phyloP scores from a whole-genome alignment of 92 coral and sea anemone genomes.

The Blastomussa wellsi region DNA sequence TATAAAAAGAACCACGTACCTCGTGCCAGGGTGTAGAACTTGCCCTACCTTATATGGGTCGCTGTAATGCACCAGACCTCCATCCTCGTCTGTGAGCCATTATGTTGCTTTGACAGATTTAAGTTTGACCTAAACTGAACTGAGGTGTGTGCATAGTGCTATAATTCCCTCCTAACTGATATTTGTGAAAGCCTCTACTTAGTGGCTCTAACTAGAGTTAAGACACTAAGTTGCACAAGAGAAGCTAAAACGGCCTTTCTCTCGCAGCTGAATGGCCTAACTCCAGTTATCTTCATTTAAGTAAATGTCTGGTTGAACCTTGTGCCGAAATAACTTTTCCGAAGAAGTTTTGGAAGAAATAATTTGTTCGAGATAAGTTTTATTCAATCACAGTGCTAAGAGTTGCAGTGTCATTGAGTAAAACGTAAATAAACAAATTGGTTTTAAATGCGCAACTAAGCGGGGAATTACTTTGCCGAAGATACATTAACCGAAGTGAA shows the following conservation, averaged over 20 bases:
- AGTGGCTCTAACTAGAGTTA: neutral
- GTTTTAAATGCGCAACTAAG: slow-evolving; percentile 6
- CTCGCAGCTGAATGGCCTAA: slow-evolving; percentile 1
- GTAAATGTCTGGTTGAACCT: slow-evolving; percentile 20
- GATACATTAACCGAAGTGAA: too few species aligned
- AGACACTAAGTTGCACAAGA: neutral
- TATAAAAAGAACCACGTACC: neutral
- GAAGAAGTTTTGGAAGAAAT: neutral
- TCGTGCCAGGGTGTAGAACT: neutral
- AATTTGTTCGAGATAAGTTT: neutral
- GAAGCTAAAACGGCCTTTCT: neutral
- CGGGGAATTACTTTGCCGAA: neutral
- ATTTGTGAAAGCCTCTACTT: neutral
- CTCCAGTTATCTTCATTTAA: neutral
- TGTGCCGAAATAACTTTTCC: slow-evolving; percentile 1
- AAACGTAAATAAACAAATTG: neutral
- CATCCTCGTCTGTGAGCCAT: neutral
- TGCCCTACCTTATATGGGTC: neutral
- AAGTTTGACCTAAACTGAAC: neutral
- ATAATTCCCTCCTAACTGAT: neutral
- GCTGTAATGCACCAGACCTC: neutral
- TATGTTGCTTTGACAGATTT: neutral
- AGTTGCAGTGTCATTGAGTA: neutral
- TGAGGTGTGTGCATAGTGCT: neutral
- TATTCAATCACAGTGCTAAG: neutral